Evolutionary conservation across 1,140 invertebrate species (phyloP).

Genomic region (Pseudomyrmex sp.): DNA sequence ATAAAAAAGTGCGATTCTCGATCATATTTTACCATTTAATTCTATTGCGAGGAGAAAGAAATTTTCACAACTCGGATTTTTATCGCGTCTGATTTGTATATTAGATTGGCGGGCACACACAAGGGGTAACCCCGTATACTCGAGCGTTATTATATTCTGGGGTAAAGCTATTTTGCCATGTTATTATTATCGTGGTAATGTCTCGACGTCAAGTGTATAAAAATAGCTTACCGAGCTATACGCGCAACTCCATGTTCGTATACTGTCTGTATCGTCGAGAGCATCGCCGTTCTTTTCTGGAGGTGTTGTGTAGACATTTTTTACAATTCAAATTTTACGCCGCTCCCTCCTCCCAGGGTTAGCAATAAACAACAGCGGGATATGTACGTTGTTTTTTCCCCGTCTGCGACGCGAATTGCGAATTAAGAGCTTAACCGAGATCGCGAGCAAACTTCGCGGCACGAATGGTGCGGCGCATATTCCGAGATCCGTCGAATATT

Average conservation of each 20-base stretch:
- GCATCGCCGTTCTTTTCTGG: constrained; percentile 5
- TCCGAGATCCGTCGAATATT: constrained; percentile 46
- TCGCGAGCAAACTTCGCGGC: constrained; percentile 21
- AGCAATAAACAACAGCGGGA: neutral
- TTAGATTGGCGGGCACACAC: neutral
- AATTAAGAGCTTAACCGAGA: constrained; percentile 37
- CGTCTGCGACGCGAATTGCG: neutral
- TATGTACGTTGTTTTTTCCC: neutral
- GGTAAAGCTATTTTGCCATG: constrained; percentile 36
- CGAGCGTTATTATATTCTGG: constrained; percentile 28
- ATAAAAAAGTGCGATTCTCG: neutral
- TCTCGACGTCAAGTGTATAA: constrained; percentile 53
- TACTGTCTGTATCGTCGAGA: constrained; percentile 26
- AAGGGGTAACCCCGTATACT: neutral
- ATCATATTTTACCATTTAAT: neutral
- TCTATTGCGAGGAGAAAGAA: no score
- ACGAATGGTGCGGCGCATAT: constrained; percentile 23
- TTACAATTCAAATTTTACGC: no score
- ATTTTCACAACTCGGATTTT: neutral
- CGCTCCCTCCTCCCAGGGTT: neutral
- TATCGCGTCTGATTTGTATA: constrained; percentile 18
- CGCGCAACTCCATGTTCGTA: neutral
- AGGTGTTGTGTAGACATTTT: neutral
- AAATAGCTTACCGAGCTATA: constrained; percentile 28
- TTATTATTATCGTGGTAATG: constrained; percentile 44